Evolutionary conservation across 2,113 vertebrate species (phyloP).

Genomic region (Tricholaema leucomelas): DNA sequence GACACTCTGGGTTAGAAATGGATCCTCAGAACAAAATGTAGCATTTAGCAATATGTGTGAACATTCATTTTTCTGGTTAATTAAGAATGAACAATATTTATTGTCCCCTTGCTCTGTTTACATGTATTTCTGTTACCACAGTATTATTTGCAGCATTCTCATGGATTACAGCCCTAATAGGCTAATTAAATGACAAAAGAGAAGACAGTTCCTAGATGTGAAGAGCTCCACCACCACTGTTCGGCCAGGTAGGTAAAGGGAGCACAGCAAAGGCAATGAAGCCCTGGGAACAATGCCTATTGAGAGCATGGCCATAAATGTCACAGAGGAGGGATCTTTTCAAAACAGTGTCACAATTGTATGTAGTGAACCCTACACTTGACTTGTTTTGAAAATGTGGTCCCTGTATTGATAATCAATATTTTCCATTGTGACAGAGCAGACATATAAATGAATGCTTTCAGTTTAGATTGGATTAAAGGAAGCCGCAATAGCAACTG

Average conservation of each 20-base stretch:
- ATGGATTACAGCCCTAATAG: neutral
- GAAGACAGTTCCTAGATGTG: neutral
- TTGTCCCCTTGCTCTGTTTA: neutral
- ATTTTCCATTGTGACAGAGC: neutral
- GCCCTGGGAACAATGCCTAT: neutral
- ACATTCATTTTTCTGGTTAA: neutral
- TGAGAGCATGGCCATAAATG: neutral
- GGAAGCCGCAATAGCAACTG: neutral
- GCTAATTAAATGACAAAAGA: neutral
- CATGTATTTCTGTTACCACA: neutral
- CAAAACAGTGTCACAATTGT: neutral
- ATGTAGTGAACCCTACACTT: neutral
- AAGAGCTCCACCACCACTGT: neutral
- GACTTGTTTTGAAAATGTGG: conserved; percentile 3
- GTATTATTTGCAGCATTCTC: neutral
- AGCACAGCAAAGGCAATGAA: neutral
- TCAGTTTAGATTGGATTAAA: conserved; percentile 3
- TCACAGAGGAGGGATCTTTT: neutral
- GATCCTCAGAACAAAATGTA: neutral
- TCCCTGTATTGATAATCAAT: conserved; percentile 31
- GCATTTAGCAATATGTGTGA: neutral
- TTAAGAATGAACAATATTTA: neutral
- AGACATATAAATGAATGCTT: conserved; percentile 22
- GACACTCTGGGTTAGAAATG: neutral
- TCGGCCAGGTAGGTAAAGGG: neutral